Conservation (phyloP, 2,797 vertebrate genomes). For the Lepus oiostolus region DNA sequence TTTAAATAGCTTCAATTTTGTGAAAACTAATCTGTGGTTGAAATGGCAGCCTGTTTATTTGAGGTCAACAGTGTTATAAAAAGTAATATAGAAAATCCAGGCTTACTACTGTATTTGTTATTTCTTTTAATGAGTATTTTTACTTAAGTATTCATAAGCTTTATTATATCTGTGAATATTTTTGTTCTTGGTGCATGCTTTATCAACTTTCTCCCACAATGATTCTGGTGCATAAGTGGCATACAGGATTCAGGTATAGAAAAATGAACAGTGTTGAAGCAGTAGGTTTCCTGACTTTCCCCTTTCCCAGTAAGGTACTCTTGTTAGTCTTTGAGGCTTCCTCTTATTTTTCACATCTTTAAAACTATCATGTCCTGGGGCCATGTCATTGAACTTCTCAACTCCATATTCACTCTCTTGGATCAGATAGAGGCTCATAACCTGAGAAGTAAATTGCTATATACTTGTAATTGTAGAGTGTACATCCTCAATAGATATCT, state of each 20-base stretch:
- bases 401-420: neutral
- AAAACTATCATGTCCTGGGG: rapidly evolving
- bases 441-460: neutral
- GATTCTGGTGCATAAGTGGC: neutral
- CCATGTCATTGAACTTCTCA: neutral
- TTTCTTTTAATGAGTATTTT: neutral
- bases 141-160: neutral
- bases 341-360: neutral
- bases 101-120: neutral
- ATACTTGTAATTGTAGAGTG: neutral
- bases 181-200: neutral
- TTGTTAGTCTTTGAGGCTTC: neutral
- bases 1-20: neutral
- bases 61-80: neutral
- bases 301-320: rapidly evolving
- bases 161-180: neutral
- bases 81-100: neutral
- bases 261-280: neutral
- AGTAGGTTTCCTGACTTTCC: neutral
- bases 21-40: neutral
- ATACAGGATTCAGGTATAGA: neutral
- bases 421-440: neutral
- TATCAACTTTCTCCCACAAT: neutral
- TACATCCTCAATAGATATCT: neutral
- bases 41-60: neutral